These are phyloP conservation scores for Urocynchramus pylzowi DNA, from an alignment of 2,113 vertebrate genomes.

Conservation along the genomic window DNA sequence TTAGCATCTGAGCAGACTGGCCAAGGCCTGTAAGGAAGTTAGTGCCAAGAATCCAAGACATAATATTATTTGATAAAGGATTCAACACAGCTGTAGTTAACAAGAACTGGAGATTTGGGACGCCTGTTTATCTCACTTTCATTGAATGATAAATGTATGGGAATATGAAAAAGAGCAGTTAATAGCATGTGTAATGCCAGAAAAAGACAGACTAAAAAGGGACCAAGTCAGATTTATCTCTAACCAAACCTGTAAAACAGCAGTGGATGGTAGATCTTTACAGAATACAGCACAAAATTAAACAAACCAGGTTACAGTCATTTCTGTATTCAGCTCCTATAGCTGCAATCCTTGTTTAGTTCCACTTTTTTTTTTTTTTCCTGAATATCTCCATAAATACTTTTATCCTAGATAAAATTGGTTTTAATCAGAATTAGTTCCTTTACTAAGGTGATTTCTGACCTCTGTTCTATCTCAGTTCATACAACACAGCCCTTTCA, in stretches of 20 bases:
- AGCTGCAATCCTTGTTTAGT: neutral
- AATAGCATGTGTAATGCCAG: neutral
- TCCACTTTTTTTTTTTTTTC: neutral
- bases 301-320: neutral
- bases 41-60: neutral
- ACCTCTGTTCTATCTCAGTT: neutral
- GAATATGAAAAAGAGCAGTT: neutral
- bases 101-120: neutral
- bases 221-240: neutral
- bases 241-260: neutral
- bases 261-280: neutral
- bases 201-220: neutral
- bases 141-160: neutral
- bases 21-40: neutral
- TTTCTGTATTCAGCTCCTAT: neutral
- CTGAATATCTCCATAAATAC: neutral
- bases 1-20: neutral
- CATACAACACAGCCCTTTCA: neutral
- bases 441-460: neutral
- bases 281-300: neutral
- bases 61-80: neutral
- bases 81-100: neutral
- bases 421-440: neutral
- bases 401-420: neutral
- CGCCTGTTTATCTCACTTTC: neutral